Conservation (phyloP, 2,797 vertebrate species). For the Avahi laniger region DNA sequence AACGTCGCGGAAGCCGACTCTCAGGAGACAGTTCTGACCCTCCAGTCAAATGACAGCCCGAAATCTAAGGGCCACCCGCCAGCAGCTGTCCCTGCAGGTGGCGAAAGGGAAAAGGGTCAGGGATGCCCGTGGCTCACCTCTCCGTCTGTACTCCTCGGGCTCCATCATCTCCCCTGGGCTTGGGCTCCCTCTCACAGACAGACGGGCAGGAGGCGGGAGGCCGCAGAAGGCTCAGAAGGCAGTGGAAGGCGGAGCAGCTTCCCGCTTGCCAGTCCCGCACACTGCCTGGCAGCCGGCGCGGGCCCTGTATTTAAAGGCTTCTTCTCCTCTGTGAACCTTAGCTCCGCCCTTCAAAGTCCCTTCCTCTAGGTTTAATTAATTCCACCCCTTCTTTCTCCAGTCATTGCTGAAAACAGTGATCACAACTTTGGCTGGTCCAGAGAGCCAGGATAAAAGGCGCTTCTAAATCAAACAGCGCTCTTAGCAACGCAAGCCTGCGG, state of each 20-base stretch:
- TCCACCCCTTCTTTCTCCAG: background rate
- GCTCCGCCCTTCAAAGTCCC: slow-evolving; percentile 59
- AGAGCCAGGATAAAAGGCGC: background rate
- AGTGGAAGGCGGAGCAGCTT: background rate
- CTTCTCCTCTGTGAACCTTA: background rate
- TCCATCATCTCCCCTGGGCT: slow-evolving; percentile 74
- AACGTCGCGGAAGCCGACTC: background rate
- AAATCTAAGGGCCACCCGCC: background rate
- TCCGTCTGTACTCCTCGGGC: slow-evolving; percentile 84
- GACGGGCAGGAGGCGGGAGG: background rate
- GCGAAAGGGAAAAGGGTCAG: background rate
- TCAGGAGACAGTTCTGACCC: background rate
- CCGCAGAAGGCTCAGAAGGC: background rate
- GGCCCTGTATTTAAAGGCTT: slow-evolving; percentile 54
- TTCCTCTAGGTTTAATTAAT: slow-evolving; percentile 1
- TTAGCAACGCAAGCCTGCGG: background rate
- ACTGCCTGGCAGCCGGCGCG: background rate
- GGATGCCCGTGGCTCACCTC: slow-evolving; percentile 80
- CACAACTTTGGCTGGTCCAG: background rate
- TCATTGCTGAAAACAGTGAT: background rate
- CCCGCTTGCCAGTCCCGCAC: background rate
- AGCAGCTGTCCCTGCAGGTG: background rate
- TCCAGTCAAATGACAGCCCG: background rate
- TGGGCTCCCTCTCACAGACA: slow-evolving; percentile 36
- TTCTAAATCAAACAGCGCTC: background rate